Base-by-base conservation (phyloP, 2,797 vertebrate species). In the Sebastes steindachneri region DNA sequence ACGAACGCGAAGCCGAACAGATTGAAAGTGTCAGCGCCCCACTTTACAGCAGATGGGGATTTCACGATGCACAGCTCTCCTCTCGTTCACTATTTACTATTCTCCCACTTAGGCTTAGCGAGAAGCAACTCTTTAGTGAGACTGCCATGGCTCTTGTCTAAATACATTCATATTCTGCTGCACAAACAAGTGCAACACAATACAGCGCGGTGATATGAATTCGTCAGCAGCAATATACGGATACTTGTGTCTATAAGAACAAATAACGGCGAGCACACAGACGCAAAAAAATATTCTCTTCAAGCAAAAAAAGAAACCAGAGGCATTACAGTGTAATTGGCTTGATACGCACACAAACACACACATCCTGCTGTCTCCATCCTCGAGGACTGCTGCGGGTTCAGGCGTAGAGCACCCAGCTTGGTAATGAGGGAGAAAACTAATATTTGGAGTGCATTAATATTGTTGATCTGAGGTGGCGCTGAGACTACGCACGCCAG, bases 11-110 rank as follows among this genome's bases (percentile, higher is more conserved):
- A 87, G 73, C 75, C 75, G 64, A 91, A 91, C 93, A 95, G 91
- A 94, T 93, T 93, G 91, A 92, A 91, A 89, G 92, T 93, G 94
- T 93, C 94, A 93, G 90, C 83, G 86, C 88, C 83, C 88, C 91
- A 89, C 88, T 92, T 91, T 78, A 87, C 80, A 92, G 86, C 93
- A 94, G 93, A 95, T 94, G 93, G 91, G 91, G 91, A 93, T 95
- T 94, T 95, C 83, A 94, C 87, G 69, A 93, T 88, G 89, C 79
- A 72, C 89, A 72, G 84, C 79, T 87, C 84, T 77, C 78, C 88
- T 82, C 89, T 87, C 80, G 57, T 89, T 88, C 81, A 88, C 83
- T 93, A 91, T 94, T 95, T 93, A 93, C 91, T 85, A 77, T 89
- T 92, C 90, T 88, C 86, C 86, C 91, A 86, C 84, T 91, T 89